Conservation (phyloP, 2,797 vertebrate species). For the Anguilla marmorata region DNA sequence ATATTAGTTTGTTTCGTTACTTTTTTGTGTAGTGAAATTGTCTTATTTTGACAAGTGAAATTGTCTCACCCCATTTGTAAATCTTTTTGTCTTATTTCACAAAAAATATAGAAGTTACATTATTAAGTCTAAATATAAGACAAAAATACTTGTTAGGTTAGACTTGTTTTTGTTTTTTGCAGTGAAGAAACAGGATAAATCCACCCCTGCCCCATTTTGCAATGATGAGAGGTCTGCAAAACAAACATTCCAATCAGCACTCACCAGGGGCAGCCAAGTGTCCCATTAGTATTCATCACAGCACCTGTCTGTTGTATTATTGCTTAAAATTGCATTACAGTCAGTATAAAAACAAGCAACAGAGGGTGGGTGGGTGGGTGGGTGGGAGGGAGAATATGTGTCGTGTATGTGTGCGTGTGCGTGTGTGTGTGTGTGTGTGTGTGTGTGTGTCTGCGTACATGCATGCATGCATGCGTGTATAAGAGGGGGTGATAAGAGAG, state of each 20-base stretch:
- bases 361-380: not conserved
- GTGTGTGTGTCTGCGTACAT: not conserved
- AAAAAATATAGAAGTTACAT: too few species aligned
- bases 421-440: not conserved
- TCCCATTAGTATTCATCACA: conserved; percentile 44
- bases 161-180: too few species aligned
- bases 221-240: not conserved
- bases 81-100: too few species aligned
- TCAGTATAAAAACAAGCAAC: conserved; percentile 43
- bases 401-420: conserved; percentile 8
- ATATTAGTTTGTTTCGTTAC: too few species aligned
- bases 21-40: too few species aligned
- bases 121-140: too few species aligned
- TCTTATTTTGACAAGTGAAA: too few species aligned
- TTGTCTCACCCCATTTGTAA: too few species aligned
- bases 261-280: conserved; percentile 26
- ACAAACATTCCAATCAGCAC: conserved; percentile 24
- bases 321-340: conserved; percentile 50
- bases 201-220: not conserved
- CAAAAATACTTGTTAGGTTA: too few species aligned
- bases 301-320: conserved; percentile 44
- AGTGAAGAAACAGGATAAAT: conserved; percentile 8
- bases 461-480: not conserved
- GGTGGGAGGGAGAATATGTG: conserved; percentile 1
- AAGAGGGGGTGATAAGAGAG: not conserved